Evolutionary conservation across 2,797 vertebrate species (phyloP).

Genomic region (Eidolon dupreanum): DNA sequence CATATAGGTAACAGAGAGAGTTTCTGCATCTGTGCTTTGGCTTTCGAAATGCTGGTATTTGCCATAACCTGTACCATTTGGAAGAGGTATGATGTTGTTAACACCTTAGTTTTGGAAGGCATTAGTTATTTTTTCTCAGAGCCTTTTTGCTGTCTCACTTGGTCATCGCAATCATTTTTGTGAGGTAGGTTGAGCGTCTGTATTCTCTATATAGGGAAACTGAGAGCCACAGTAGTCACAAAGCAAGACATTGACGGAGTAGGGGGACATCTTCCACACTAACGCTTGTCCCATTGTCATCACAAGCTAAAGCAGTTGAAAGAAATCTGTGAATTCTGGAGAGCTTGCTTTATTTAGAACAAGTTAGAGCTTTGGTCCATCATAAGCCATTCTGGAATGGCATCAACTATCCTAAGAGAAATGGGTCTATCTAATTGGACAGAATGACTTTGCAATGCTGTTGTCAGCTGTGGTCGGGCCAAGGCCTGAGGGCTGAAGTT

Average conservation of each 20-base stretch:
- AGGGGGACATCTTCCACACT: neutral
- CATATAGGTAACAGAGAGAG: neutral
- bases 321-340: neutral
- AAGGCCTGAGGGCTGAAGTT: neutral
- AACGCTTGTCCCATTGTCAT: rapidly evolving
- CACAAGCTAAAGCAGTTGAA: neutral
- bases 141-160: neutral
- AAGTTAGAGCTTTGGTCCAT: neutral
- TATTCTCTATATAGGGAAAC: neutral
- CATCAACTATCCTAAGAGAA: neutral
- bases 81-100: neutral
- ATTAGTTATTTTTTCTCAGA: neutral
- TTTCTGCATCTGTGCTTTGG: neutral
- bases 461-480: neutral
- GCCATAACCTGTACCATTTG: neutral
- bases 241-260: rapidly evolving
- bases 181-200: neutral
- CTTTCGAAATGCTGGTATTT: neutral
- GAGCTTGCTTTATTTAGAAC: neutral
- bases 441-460: neutral
- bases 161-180: neutral
- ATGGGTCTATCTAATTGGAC: neutral
- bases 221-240: neutral
- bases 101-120: neutral
- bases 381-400: neutral